Evolutionary conservation across 2,113 vertebrate species (phyloP), one percentile per base, ranked within the genome.

Genomic region (Chrysochloris asiatica): DNA sequence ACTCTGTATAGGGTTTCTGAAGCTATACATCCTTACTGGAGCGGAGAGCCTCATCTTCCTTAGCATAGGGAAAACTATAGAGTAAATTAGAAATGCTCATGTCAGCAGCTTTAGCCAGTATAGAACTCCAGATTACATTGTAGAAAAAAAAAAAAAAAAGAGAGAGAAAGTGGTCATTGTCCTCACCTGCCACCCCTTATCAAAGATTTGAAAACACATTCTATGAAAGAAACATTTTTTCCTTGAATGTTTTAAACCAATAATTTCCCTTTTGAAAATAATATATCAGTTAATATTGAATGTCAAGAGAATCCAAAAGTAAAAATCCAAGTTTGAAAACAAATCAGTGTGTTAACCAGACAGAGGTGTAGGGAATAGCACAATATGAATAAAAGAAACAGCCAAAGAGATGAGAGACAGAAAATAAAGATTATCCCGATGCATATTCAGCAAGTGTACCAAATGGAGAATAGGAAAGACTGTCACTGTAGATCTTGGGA

Each of bases 171-270:
- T 63, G 22, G 88, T 92, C 90, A 79, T 16, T 28, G 59, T 43
- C 78, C 65, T 93, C 63, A 4, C 93, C 71, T 71, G 47, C 52
- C 16, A 81, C 43, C 22, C 84, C 45, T 21, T 80, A 92, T 86
- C 72, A n/a, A 12, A 87, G 47, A 38, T 93, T 95, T 92, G 43
- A 95, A 96, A 95, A 95, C 89, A 95, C 93, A 96, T 96, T 65
- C 89, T 77, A 83, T 52, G 72, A 97, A 96, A 92, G 91, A 96
- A 91, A 88, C 30, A 76, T 36, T 85, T 71, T 84, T 96, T 96
- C 91, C 41, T 95, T 96, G 88, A 93, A 77, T 75, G 91, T 45
- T 0, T 0, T 59, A 85, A 86, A 71, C 72, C 72, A 67, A 36
- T 86, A 89, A 84, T 95, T 97, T 90, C 78, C 79, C 85, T 33